A percentile compares a stretch with the other conserved stretches of the same genome.
Evolutionary conservation across 2,888 invertebrate species (phyloP).

Genomic region (Melangyna quadrimaculata): DNA sequence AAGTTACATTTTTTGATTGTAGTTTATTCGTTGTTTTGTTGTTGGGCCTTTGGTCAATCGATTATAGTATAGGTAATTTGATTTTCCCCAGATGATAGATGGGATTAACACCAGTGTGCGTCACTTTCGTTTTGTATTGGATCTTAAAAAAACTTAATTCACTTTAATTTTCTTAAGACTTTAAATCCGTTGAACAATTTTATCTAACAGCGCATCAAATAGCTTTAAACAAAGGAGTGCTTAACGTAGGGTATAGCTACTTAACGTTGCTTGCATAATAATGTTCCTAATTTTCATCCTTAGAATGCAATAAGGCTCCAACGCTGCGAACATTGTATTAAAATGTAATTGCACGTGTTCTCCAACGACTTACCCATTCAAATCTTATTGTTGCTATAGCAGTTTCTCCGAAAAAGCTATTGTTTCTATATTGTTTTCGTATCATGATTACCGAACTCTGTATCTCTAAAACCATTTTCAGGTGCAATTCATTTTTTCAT

Average conservation of each 20-base stretch:
- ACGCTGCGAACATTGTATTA: background rate
- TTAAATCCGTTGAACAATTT: background rate
- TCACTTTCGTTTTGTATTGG: background rate
- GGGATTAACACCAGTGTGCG: too few species aligned
- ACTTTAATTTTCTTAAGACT: background rate
- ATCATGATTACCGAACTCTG: slow-evolving; percentile 22
- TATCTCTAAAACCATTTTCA: slow-evolving; percentile 12
- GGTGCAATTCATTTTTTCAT: slow-evolving; percentile 54
- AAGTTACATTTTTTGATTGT: too few species aligned
- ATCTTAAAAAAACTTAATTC: background rate
- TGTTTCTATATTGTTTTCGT: slow-evolving; percentile 15
- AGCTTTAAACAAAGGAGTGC: background rate
- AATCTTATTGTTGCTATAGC: background rate
- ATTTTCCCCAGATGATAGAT: too few species aligned
- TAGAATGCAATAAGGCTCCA: background rate
- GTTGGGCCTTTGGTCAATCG: too few species aligned
- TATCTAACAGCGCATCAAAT: background rate
- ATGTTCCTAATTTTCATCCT: slow-evolving; percentile 3
- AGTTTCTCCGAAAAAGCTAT: background rate
- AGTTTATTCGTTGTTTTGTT: too few species aligned
- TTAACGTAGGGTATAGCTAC: background rate
- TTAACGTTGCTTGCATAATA: background rate
- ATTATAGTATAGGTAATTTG: too few species aligned
- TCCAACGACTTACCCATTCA: slow-evolving; percentile 2
- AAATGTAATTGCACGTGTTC: slow-evolving; percentile 26